These are phyloP conservation scores for Clarias gariepinus DNA, from an alignment of 2,113 vertebrate genomes.

Conservation along the genomic window DNA sequence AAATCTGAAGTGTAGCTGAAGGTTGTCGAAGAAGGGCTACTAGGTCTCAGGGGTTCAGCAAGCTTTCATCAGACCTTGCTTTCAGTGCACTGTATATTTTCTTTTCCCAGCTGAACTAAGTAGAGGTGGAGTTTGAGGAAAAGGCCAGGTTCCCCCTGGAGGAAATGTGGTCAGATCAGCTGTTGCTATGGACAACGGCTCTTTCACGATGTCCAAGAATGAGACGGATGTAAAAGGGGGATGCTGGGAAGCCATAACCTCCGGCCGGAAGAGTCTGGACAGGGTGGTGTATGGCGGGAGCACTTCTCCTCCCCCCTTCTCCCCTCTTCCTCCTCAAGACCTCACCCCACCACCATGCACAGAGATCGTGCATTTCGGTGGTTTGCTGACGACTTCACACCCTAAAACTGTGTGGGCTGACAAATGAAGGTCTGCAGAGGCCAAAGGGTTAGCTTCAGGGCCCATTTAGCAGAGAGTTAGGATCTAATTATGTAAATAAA, in stretches of 20 bases:
- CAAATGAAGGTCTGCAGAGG: constrained; percentile 68
- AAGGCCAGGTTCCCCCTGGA: constrained; percentile 33
- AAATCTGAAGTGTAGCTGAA: constrained; percentile 13
- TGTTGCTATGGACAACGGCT: constrained; percentile 53
- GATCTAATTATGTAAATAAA: constrained; percentile 55
- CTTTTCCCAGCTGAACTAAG: constrained; percentile 18
- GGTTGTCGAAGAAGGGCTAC: constrained; percentile 17
- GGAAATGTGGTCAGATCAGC: constrained; percentile 49
- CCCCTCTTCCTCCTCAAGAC: no score
- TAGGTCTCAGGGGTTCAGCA: constrained; percentile 40
- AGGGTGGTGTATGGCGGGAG: neutral
- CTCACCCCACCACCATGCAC: constrained; percentile 33
- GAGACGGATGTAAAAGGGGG: constrained; percentile 43
- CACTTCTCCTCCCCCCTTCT: neutral
- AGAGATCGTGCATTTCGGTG: constrained; percentile 55
- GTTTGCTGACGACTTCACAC: constrained; percentile 49
- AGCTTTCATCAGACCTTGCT: constrained; percentile 34
- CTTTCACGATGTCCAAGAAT: constrained; percentile 36
- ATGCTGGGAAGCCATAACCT: constrained; percentile 45
- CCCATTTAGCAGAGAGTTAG: constrained; percentile 44
- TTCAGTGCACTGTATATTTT: constrained; percentile 32
- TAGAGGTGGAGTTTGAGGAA: constrained; percentile 29
- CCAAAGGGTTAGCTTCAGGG: constrained; percentile 49
- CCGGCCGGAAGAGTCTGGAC: constrained; percentile 42
- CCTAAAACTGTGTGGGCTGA: constrained; percentile 63